Evolutionary conservation across 2,888 invertebrate species (phyloP).

Genomic region (Apamea monoglypha): DNA sequence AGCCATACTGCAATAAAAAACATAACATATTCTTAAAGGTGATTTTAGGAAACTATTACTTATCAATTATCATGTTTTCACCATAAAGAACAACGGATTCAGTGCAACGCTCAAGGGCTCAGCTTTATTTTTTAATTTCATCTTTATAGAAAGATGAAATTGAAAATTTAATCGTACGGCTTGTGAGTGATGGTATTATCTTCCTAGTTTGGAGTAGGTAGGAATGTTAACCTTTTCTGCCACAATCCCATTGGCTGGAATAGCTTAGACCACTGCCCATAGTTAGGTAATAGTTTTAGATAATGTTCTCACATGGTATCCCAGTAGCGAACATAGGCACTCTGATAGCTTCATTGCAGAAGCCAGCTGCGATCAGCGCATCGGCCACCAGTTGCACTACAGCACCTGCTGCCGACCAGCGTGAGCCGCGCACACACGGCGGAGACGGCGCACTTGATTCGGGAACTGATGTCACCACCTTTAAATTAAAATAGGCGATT

Average conservation of each 20-base stretch:
- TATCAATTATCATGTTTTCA: background rate
- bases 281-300: background rate
- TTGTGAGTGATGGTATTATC: background rate
- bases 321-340: slow-evolving; percentile 83
- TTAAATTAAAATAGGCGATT: slow-evolving; percentile 4
- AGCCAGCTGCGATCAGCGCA: slow-evolving; percentile 81
- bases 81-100: background rate
- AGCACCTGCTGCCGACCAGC: slow-evolving; percentile 84
- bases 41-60: background rate
- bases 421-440: slow-evolving; percentile 82
- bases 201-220: background rate
- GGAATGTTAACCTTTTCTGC: background rate
- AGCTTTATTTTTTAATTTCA: background rate
- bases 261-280: background rate
- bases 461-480: slow-evolving; percentile 87
- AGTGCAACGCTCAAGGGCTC: background rate
- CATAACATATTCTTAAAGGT: background rate
- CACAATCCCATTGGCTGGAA: background rate
- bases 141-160: background rate
- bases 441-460: slow-evolving; percentile 83
- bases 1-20: slow-evolving; percentile 85
- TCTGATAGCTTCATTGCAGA: slow-evolving; percentile 81
- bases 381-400: slow-evolving; percentile 79
- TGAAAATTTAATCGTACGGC: background rate
- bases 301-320: slow-evolving; percentile 78